phyloP scores from a whole-genome alignment of 2,113 vertebrate species.

The Lepus europaeus region DNA sequence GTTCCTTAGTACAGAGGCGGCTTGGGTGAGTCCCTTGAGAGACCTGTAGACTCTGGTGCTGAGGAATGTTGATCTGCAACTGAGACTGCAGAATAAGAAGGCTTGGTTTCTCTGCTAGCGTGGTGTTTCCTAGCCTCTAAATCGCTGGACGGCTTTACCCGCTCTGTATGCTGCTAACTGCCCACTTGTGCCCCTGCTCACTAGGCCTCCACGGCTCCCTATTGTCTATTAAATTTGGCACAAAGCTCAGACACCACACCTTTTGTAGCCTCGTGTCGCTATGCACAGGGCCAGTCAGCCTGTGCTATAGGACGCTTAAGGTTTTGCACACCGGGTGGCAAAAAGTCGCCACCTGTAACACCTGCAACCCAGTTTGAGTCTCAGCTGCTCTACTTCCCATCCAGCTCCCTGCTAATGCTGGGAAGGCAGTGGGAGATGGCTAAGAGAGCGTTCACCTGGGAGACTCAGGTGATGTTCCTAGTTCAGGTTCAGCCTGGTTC shows the following conservation, averaged over 20 bases:
- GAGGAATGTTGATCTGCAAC: conserved; percentile 20
- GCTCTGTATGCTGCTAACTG: neutral
- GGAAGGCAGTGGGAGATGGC: too few relatives aligned
- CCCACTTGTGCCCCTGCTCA: neutral
- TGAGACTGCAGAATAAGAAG: neutral
- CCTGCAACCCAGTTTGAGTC: too few relatives aligned
- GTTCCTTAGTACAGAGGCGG: neutral
- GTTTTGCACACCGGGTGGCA: neutral
- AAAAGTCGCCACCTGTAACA: too few relatives aligned
- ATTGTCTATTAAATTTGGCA: neutral
- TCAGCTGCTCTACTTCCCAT: too few relatives aligned
- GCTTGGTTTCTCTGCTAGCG: neutral
- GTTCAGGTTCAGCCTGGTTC: too few relatives aligned
- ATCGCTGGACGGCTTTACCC: neutral
- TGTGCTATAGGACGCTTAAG: neutral
- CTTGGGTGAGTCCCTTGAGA: neutral
- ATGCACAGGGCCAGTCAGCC: neutral
- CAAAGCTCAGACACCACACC: neutral
- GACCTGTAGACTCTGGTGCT: neutral
- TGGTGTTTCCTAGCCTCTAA: conserved; percentile 11
- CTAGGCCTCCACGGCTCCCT: neutral
- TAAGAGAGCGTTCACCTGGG: too few relatives aligned
- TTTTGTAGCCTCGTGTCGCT: neutral
- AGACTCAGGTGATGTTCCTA: too few relatives aligned
- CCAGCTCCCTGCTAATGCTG: too few relatives aligned